These are phyloP conservation scores for Intellagama lesueurii DNA, from an alignment of 2,797 vertebrate species.

Conservation along the genomic window DNA sequence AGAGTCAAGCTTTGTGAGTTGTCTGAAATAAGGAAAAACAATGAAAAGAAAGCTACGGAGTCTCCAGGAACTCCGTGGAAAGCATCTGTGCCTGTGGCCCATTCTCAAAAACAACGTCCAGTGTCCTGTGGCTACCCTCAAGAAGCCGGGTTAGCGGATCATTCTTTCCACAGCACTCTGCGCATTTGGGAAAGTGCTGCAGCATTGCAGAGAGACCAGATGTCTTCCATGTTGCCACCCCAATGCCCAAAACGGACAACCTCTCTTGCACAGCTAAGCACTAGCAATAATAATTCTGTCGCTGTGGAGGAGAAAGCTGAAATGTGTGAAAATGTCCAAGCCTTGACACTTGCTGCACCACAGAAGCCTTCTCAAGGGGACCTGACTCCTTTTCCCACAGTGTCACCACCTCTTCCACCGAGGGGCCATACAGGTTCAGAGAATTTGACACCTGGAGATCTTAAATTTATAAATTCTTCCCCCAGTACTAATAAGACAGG, in stretches of 20 bases:
- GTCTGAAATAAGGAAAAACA: accelerated
- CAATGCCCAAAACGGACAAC: neutral
- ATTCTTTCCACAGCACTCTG: slow-evolving; percentile 66
- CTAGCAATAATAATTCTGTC: accelerated
- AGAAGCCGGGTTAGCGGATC: accelerated
- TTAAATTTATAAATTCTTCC: accelerated
- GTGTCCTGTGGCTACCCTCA: neutral
- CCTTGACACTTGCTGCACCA: slow-evolving; percentile 26
- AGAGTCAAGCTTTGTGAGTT: accelerated
- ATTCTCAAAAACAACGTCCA: slow-evolving; percentile 17
- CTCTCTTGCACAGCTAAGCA: neutral
- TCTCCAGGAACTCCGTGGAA: accelerated
- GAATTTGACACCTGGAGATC: neutral
- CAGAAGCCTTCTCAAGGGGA: neutral
- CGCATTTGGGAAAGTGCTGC: slow-evolving; percentile 74
- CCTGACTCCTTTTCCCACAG: accelerated
- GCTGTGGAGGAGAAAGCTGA: accelerated
- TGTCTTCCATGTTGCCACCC: neutral
- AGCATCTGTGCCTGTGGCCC: neutral
- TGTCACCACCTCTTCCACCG: neutral
- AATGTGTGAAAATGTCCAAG: neutral
- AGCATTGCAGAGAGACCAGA: neutral
- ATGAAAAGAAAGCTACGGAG: accelerated
- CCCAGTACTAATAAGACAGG: accelerated
- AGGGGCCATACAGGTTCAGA: slow-evolving; percentile 6